A percentile compares a stretch with the other conserved stretches of the same genome.
Conservation (phyloP, 2,888 invertebrate species). For the Seira sanloemensis region DNA sequence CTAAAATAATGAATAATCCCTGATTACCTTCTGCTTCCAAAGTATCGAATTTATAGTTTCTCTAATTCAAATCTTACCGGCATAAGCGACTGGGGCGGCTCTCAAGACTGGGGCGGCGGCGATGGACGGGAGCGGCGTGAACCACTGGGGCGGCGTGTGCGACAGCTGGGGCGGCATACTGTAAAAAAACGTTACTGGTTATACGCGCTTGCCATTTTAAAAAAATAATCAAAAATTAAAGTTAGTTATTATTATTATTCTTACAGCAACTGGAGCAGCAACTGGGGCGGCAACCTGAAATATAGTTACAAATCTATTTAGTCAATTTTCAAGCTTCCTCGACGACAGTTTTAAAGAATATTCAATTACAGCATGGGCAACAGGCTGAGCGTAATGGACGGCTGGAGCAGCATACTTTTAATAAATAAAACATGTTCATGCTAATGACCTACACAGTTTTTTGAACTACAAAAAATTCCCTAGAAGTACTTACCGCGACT, state of each 20-base stretch:
- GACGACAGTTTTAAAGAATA: not conserved
- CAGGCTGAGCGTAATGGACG: not conserved
- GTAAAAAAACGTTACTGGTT: too few relatives aligned
- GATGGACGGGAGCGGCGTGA: too few relatives aligned
- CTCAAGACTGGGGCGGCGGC: conserved; percentile 1
- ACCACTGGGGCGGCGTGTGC: too few relatives aligned
- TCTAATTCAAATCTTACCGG: too few relatives aligned
- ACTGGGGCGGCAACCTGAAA: conserved; percentile 13
- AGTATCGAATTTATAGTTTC: too few relatives aligned
- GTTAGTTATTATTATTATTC: too few relatives aligned
- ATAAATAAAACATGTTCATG: conserved; percentile 1
- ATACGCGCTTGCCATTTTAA: too few relatives aligned
- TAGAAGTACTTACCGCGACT: not conserved
- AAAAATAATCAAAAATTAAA: too few relatives aligned
- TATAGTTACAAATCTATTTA: not conserved
- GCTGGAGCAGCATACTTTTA: not conserved
- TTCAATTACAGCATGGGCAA: not conserved
- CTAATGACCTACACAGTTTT: not conserved
- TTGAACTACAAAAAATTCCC: not conserved
- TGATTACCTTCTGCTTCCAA: too few relatives aligned
- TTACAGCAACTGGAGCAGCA: too few relatives aligned
- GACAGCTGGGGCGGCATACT: too few relatives aligned
- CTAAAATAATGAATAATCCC: too few relatives aligned
- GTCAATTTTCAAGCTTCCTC: not conserved
- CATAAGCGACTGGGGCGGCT: conserved; percentile 1